Conservation (phyloP, 2,113 vertebrate genomes). For the Anarhynchus alexandrinus region DNA sequence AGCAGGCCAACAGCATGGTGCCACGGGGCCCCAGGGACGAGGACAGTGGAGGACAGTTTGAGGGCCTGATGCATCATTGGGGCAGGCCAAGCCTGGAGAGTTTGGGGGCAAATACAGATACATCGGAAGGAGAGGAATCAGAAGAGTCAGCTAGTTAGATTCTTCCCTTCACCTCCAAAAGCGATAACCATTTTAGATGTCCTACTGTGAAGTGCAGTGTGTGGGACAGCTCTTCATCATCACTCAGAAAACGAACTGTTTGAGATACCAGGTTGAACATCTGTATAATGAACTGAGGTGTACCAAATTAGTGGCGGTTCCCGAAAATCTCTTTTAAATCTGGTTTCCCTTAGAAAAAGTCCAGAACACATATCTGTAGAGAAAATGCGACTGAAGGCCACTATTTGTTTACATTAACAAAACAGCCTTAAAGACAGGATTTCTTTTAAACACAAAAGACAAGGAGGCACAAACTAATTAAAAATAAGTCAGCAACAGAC, state of each 20-base stretch:
- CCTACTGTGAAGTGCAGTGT: not conserved
- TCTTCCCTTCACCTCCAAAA: not conserved
- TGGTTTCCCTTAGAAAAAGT: not conserved
- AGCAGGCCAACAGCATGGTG: not conserved
- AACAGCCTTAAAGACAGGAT: not conserved
- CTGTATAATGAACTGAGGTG: accelerated
- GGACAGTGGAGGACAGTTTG: not conserved
- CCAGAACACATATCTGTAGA: not conserved
- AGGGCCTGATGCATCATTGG: not conserved
- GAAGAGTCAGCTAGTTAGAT: not conserved
- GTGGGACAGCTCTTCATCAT: not conserved
- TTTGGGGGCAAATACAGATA: not conserved
- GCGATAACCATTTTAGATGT: accelerated
- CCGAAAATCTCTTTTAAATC: not conserved
- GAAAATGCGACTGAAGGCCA: not conserved
- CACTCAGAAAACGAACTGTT: not conserved
- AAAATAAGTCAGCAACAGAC: constrained; percentile 23
- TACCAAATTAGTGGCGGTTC: not conserved
- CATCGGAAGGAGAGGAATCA: not conserved
- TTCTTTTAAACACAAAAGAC: constrained; percentile 33
- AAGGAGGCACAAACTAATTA: constrained; percentile 51
- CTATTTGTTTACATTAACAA: not conserved
- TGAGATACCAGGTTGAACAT: not conserved
- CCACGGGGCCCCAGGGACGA: not conserved
- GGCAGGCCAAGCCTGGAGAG: not conserved